Evolutionary conservation across 2,113 vertebrate species (phyloP).

Genomic region (Tragelaphus scriptus): DNA sequence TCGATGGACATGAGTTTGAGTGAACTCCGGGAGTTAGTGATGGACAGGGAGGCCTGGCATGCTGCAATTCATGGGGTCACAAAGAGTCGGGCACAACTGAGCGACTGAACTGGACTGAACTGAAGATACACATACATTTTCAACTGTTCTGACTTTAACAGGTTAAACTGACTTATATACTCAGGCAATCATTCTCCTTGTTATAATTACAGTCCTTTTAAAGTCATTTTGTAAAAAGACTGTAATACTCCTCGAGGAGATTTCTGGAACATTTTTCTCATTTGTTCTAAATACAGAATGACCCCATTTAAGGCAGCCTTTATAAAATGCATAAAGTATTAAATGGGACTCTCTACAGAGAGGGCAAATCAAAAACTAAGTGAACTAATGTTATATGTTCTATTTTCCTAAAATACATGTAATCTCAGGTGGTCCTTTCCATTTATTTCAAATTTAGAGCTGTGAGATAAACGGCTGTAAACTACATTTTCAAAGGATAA

Average conservation of each 20-base stretch:
- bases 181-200: background rate
- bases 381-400: constrained; percentile 15
- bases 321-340: constrained; percentile 47
- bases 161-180: background rate
- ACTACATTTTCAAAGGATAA: constrained; percentile 12
- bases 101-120: too few relatives aligned
- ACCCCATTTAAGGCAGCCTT: constrained; percentile 61
- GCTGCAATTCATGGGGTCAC: too few relatives aligned
- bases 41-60: too few relatives aligned
- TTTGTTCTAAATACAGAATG: constrained; percentile 67
- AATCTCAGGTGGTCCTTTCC: background rate
- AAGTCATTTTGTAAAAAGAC: constrained; percentile 50
- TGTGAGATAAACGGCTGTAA: background rate
- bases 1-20: too few relatives aligned
- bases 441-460: constrained; percentile 31
- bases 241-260: constrained; percentile 35
- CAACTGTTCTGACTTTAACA: constrained; percentile 2
- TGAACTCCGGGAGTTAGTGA: too few relatives aligned
- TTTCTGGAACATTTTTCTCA: constrained; percentile 52
- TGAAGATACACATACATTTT: background rate
- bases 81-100: too few relatives aligned
- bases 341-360: constrained; percentile 47
- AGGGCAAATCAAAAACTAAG: constrained; percentile 40
- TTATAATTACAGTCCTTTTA: constrained; percentile 49
- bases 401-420: constrained; percentile 48